Evolutionary conservation across 2,797 vertebrate species (phyloP).

Genomic region (Paedocypris micromegethes): DNA sequence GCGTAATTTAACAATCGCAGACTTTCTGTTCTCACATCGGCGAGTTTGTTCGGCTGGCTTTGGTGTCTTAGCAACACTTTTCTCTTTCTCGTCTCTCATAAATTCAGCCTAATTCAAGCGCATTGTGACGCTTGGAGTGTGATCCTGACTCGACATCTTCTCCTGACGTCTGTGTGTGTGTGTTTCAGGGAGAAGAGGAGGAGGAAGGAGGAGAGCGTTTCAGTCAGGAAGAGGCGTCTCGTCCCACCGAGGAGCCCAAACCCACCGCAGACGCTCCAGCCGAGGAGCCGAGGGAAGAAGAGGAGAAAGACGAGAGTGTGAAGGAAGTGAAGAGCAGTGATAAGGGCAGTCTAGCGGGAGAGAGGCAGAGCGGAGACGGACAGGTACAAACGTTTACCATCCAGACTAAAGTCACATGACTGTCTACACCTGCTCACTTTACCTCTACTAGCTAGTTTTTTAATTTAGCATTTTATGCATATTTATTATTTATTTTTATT

Average conservation of each 20-base stretch:
- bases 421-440: no score
- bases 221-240: conserved; percentile 78
- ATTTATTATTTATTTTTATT: no score
- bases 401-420: no score
- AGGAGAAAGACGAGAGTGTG: conserved; percentile 54
- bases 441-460: no score
- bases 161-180: no score
- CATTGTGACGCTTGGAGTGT: not conserved
- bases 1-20: not conserved
- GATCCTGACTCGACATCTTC: not conserved
- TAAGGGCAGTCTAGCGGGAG: conserved; percentile 81
- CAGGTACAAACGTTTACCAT: conserved; percentile 71
- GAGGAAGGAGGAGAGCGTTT: conserved; percentile 70
- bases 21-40: not conserved
- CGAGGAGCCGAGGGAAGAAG: conserved; percentile 61
- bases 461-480: no score
- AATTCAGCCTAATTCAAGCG: not conserved
- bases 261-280: conserved; percentile 68
- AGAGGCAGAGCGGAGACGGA: conserved; percentile 93
- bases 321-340: conserved; percentile 74
- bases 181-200: conserved; percentile 70
- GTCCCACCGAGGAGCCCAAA: conserved; percentile 56
- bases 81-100: not conserved
- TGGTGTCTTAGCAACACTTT: conserved; percentile 43
- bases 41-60: conserved; percentile 6